A percentile compares a stretch with the other conserved stretches of the same genome.
phyloP scores from a whole-genome alignment of 2,888 invertebrate genomes.

The Tethea ocularis region DNA sequence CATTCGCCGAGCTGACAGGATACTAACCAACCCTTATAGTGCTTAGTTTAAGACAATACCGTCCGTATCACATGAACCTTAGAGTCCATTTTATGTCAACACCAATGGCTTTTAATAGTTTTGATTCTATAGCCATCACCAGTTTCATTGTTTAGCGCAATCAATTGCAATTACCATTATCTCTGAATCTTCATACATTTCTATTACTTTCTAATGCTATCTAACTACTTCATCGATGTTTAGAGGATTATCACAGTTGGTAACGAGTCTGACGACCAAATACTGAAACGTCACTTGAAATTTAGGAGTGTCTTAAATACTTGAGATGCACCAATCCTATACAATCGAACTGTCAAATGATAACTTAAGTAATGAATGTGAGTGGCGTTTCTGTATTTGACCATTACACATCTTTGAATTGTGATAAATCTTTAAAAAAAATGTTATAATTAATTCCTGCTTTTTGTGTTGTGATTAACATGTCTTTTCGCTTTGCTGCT shows the following conservation, averaged over 20 bases:
- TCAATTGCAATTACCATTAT: slow-evolving; percentile 2
- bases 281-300: too few relatives aligned
- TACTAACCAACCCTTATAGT: slow-evolving; percentile 87
- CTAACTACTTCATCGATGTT: slow-evolving; percentile 50
- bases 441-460: slow-evolving; percentile 58
- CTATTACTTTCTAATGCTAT: slow-evolving; percentile 49
- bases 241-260: slow-evolving; percentile 49
- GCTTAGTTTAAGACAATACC: slow-evolving; percentile 71
- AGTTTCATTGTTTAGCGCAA: neutral
- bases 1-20: slow-evolving; percentile 98
- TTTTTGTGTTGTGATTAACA: slow-evolving; percentile 78
- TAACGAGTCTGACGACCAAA: slow-evolving; percentile 14
- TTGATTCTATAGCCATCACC: neutral
- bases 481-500: slow-evolving; percentile 79
- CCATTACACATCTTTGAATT: slow-evolving; percentile 28
- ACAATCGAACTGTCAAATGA: too few relatives aligned
- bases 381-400: too few relatives aligned
- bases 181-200: slow-evolving; percentile 29
- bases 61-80: slow-evolving; percentile 50
- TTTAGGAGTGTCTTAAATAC: too few relatives aligned
- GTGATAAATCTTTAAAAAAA: slow-evolving; percentile 53
- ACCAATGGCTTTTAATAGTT: slow-evolving; percentile 5
- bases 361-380: too few relatives aligned
- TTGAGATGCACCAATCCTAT: too few relatives aligned
- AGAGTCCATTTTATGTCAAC: slow-evolving; percentile 49